A percentile compares a stretch with the other conserved stretches of the same genome.
Evolutionary conservation across 2,113 vertebrate species (phyloP).

Genomic region (Anolis sagrei): DNA sequence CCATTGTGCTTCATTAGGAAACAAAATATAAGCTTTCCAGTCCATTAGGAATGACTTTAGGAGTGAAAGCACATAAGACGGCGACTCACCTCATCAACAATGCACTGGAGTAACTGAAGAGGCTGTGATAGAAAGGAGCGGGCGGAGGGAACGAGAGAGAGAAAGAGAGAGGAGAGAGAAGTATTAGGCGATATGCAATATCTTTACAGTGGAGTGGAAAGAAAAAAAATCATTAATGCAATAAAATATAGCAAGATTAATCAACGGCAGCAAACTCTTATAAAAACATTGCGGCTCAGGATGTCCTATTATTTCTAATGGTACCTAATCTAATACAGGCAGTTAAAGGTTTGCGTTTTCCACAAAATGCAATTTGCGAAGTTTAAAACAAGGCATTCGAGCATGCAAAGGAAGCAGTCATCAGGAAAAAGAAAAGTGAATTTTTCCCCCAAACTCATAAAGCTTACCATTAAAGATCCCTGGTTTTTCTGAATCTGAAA

Average conservation of each 20-base stretch:
- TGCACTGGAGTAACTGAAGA: constrained; percentile 99
- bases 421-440: constrained; percentile 94
- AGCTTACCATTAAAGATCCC: constrained; percentile 98
- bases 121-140: constrained; percentile 85
- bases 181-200: constrained; percentile 94
- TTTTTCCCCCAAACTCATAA: constrained; percentile 94
- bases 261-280: constrained; percentile 99
- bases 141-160: constrained; percentile 53
- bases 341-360: constrained; percentile 99
- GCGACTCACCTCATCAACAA: constrained; percentile 99
- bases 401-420: constrained; percentile 92
- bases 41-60: constrained; percentile 99
- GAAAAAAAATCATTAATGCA: constrained; percentile 99
- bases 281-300: constrained; percentile 95
- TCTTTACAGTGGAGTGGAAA: constrained; percentile 96
- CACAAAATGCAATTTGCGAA: constrained; percentile 99
- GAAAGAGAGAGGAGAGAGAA: constrained; percentile 67
- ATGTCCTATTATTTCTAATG: constrained; percentile 99
- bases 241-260: constrained; percentile 99
- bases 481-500: constrained; percentile 94
- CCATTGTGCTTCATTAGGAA: constrained; percentile 99
- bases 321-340: constrained; percentile 99
- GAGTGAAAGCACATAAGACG: constrained; percentile 99
- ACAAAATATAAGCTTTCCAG: constrained; percentile 99
- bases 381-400: constrained; percentile 99